Evolutionary conservation across 2,888 invertebrate species (phyloP).

Genomic region (Theretra japonica): DNA sequence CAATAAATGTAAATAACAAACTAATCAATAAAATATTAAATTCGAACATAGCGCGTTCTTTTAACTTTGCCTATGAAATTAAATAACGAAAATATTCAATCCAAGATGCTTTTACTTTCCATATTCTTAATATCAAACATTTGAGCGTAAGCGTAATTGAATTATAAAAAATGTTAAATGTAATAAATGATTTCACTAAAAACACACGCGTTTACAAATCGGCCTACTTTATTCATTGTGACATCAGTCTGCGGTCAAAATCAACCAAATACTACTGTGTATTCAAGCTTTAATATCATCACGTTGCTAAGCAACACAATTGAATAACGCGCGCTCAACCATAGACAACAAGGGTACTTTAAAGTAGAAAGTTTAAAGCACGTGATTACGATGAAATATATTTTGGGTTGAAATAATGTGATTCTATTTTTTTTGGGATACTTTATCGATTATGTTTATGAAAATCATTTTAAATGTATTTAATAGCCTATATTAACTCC

Average conservation of each 20-base stretch:
- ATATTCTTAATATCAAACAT: neutral
- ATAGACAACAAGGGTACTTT: constrained; percentile 42
- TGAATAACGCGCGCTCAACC: constrained; percentile 72
- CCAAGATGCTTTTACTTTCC: neutral
- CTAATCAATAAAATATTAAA: constrained; percentile 45
- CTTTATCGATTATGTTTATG: neutral
- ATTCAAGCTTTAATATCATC: constrained; percentile 35
- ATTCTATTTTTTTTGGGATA: neutral
- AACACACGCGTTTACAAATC: constrained; percentile 18
- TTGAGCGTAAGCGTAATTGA: neutral
- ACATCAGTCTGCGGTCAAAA: constrained; percentile 49
- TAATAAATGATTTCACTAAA: neutral
- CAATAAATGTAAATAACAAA: constrained; percentile 51
- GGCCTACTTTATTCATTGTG: constrained; percentile 34
- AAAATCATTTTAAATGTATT: neutral
- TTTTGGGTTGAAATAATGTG: neutral
- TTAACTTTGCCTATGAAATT: constrained; percentile 31
- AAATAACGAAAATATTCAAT: constrained; percentile 3
- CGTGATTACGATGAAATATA: neutral
- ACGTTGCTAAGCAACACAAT: constrained; percentile 78
- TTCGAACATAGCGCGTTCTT: constrained; percentile 50
- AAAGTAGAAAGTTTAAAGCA: neutral
- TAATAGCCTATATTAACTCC: neutral
- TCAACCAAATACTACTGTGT: constrained; percentile 33
- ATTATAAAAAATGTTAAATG: neutral